Evolutionary conservation across 2,797 vertebrate species (phyloP).

Genomic region (Mycteria americana): DNA sequence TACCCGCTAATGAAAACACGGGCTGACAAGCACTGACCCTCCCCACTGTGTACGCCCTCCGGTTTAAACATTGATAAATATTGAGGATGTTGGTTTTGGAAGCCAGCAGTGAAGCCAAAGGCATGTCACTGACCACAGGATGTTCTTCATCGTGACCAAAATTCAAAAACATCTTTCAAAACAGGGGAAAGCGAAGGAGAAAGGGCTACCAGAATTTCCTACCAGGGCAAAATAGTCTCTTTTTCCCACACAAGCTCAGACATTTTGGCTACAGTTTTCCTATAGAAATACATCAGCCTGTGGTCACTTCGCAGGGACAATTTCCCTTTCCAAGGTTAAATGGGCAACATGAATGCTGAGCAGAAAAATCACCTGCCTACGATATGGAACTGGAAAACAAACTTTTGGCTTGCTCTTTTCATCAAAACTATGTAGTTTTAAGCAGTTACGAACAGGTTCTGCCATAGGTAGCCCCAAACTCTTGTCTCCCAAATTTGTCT

Average conservation of each 20-base stretch:
- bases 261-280: not conserved
- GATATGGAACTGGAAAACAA: not conserved
- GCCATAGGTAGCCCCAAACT: not conserved
- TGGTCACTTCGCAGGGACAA: not conserved
- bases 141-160: not conserved
- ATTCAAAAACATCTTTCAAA: conserved; percentile 2
- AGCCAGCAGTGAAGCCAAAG: not conserved
- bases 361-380: not conserved
- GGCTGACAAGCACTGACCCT: not conserved
- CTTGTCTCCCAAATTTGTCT: not conserved
- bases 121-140: not conserved
- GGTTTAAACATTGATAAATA: not conserved
- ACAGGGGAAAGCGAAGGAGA: not conserved
- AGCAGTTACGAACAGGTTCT: not conserved
- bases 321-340: not conserved
- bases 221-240: not conserved
- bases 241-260: not conserved
- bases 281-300: not conserved
- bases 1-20: not conserved
- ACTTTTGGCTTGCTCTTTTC: not conserved
- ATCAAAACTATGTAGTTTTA: not conserved
- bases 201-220: not conserved
- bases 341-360: not conserved
- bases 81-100: not conserved
- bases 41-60: not conserved